Percentiles rank a stretch among this genome's conserved stretches.
phyloP scores from a whole-genome alignment of 1,140 invertebrate genomes.

The Formica exsecta region DNA sequence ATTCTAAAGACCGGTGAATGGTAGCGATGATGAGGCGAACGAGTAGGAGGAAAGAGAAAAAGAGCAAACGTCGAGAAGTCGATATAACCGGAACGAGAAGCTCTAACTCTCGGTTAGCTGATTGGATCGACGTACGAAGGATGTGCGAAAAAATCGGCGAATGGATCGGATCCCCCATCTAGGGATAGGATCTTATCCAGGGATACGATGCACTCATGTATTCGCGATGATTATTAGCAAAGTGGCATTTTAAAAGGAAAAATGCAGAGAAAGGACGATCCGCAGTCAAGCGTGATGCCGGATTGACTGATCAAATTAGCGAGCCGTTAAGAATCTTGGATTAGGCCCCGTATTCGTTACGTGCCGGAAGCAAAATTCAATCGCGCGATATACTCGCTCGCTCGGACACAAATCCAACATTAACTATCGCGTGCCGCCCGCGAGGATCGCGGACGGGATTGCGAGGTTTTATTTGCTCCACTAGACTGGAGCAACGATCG shows the following conservation, averaged over 20 bases:
- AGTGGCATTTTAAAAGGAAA: conserved; percentile 37
- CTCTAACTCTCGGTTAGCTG: conserved; percentile 39
- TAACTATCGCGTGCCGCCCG: conserved; percentile 43
- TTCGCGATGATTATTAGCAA: conserved; percentile 45
- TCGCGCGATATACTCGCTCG: conserved; percentile 15
- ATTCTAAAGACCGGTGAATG: conserved; percentile 53
- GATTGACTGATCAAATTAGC: conserved; percentile 69
- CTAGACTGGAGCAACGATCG: conserved; percentile 49
- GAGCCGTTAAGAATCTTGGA: conserved; percentile 49
- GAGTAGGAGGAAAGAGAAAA: conserved; percentile 45
- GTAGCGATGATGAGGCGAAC: conserved; percentile 63
- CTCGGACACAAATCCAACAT: conserved; percentile 9
- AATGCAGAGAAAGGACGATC: conserved; percentile 33
- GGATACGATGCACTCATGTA: background rate
- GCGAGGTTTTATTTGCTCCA: conserved; percentile 9
- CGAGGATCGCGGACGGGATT: conserved; percentile 10
- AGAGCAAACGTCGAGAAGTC: conserved; percentile 36
- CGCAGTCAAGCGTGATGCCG: conserved; percentile 51
- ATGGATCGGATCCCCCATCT: conserved; percentile 11
- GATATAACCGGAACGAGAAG: conserved; percentile 44
- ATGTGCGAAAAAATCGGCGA: conserved; percentile 39
- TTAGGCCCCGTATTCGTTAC: background rate
- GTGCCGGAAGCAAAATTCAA: conserved; percentile 55
- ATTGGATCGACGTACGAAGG: conserved; percentile 51
- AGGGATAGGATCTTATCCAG: background rate